Evolutionary conservation across 2,888 invertebrate genomes (phyloP), one percentile per base, ranked within the genome.

Genomic region (Caenorhabditis auriculariae): DNA sequence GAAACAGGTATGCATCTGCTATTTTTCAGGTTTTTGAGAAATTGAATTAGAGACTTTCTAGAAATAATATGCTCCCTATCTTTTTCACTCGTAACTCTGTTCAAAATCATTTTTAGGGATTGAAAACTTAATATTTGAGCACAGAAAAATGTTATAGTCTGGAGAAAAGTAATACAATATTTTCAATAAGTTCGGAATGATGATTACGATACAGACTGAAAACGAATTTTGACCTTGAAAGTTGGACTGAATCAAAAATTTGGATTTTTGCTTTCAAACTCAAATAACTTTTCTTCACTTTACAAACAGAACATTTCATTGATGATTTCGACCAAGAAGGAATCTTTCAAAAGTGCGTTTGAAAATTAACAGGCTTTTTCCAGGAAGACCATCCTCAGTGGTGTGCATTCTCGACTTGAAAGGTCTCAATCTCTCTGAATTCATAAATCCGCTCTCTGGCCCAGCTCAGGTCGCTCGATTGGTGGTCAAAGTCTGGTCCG

Each of bases 401-500:
- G 71, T 71, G n/a, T 69, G 74, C 45, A 67, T 78, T 32, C 60
- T 78, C 27, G 78, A 78, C 54, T 56, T 78, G 58, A 54, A 59
- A 39, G 78, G 66, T 3, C 54, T 78, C 32, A 73, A 69, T 54
- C 55, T 78, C 9, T 54, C 70, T 23, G 78, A 78, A 42, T 78
- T 78, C 45, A 49, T 76, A 47, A 78, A 78, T 54, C 78, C 78
- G 4, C 58, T 78, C 24, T 71, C 72, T 6, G 66, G 67, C 19
- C 71, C 70, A 3, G 67, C 66, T 17, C 75, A 76, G 54, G 53
- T 78, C 19, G 78, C 78, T 6, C 54, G 74, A 17, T 60, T 76
- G 27, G 74, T 78, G 24, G 78, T 78, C 24, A 62, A 70, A 47
- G 60, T 78, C 45, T 78, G 78, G 78, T 66, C 72, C 1, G 75